These are phyloP conservation scores for Mactromeris polynyma DNA, from an alignment of 2,888 invertebrate species.

Conservation along the genomic window DNA sequence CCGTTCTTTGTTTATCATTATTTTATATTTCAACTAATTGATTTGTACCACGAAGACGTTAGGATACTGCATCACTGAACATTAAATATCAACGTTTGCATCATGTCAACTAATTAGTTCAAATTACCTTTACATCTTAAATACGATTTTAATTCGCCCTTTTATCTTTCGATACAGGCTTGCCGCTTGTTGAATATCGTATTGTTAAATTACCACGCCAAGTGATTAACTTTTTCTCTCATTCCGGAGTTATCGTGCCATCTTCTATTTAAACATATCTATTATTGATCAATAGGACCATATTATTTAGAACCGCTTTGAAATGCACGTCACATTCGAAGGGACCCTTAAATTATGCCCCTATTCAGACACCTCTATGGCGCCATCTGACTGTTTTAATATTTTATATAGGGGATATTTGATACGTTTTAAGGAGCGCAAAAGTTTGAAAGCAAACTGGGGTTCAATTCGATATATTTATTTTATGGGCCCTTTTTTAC, in stretches of 20 bases:
- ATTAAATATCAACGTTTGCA: neutral
- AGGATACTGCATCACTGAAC: neutral
- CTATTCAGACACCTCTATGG: slow-evolving; percentile 48
- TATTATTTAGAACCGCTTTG: slow-evolving; percentile 24
- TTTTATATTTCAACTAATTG: no score
- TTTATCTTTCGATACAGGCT: neutral
- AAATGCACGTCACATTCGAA: slow-evolving; percentile 34
- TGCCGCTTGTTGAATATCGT: neutral
- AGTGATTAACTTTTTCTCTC: neutral
- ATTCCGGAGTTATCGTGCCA: neutral
- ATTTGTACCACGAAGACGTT: neutral
- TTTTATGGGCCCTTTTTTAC: slow-evolving; percentile 18
- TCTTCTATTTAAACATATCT: slow-evolving; percentile 8
- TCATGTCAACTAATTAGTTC: neutral
- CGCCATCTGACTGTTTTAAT: slow-evolving; percentile 45
- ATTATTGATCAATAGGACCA: neutral
- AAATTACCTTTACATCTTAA: neutral
- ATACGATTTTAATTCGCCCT: neutral
- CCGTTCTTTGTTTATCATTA: no score
- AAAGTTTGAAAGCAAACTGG: slow-evolving; percentile 16
- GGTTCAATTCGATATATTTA: neutral
- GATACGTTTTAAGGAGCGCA: slow-evolving; percentile 27
- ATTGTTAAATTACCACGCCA: neutral
- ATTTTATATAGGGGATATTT: slow-evolving; percentile 33
- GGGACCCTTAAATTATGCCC: slow-evolving; percentile 53